Percentiles rank a stretch among this genome's conserved stretches.
Conservation (phyloP, 2,888 invertebrate species). For the Maniola hyperantus region DNA sequence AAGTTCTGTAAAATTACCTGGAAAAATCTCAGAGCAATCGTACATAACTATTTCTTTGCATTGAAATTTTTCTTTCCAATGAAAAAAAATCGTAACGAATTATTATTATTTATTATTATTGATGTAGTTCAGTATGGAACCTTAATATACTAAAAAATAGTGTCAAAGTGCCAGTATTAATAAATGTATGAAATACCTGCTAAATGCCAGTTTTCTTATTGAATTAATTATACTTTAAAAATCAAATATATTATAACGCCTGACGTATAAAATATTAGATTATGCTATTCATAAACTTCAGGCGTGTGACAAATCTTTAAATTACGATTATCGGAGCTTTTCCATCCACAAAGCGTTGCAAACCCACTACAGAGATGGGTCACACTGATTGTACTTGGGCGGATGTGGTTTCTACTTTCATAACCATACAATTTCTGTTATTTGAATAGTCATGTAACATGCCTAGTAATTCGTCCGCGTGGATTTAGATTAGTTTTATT, state of each 20-base stretch:
- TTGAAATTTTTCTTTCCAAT: background rate
- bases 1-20: background rate
- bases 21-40: background rate
- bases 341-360: too few relatives aligned
- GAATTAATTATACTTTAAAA: background rate
- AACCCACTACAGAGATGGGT: too few relatives aligned
- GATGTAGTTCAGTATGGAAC: background rate
- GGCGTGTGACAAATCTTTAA: background rate
- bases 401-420: too few relatives aligned
- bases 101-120: too few relatives aligned
- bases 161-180: constrained; percentile 3
- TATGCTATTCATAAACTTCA: background rate
- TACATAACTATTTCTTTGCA: background rate
- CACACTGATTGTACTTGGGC: too few relatives aligned
- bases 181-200: background rate
- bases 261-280: background rate
- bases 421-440: too few relatives aligned
- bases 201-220: background rate
- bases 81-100: too few relatives aligned
- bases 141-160: background rate
- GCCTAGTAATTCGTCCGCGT: too few relatives aligned
- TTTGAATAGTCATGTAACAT: too few relatives aligned
- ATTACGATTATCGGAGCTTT: too few relatives aligned
- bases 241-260: background rate
- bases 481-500: too few relatives aligned